Evolutionary conservation across 2,797 vertebrate species (phyloP).

Genomic region (Phalanger gymnotis): DNA sequence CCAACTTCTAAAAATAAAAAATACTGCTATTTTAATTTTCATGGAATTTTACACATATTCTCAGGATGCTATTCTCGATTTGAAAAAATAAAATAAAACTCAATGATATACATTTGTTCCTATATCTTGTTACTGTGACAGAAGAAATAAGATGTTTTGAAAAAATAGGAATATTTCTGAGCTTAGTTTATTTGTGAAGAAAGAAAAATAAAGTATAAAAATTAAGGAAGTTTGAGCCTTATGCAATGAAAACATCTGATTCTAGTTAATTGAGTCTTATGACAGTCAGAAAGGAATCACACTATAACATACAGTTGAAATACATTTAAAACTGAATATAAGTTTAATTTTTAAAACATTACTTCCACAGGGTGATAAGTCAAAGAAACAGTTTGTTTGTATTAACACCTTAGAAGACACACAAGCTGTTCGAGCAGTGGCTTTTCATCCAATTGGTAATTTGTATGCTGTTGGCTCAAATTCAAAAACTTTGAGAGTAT

Average conservation of each 20-base stretch:
- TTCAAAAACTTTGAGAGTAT: constrained; percentile 97
- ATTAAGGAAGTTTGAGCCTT: constrained; percentile 47
- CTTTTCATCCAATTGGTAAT: constrained; percentile 95
- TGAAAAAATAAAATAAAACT: constrained; percentile 44
- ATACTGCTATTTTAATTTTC: constrained; percentile 35
- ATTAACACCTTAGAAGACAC: constrained; percentile 96
- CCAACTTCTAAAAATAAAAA: constrained; percentile 42
- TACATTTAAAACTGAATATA: constrained; percentile 56
- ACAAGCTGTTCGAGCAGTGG: constrained; percentile 96
- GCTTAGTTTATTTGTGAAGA: constrained; percentile 42
- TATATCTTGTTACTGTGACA: constrained; percentile 45
- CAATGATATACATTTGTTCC: constrained; percentile 34
- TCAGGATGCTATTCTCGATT: background rate
- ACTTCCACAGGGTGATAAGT: constrained; percentile 86
- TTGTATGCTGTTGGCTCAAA: constrained; percentile 98
- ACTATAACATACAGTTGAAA: constrained; percentile 10
- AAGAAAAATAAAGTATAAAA: constrained; percentile 41
- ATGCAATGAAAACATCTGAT: constrained; percentile 16
- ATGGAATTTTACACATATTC: constrained; percentile 3
- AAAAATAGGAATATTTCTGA: constrained; percentile 53
- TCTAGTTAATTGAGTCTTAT: background rate
- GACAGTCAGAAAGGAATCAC: constrained; percentile 21
- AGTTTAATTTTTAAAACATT: constrained; percentile 52
- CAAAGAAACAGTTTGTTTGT: constrained; percentile 92
- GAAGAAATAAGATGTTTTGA: constrained; percentile 7